Evolutionary conservation across 1,140 invertebrate genomes (phyloP).

Genomic region (Dendrolimus punctatus): DNA sequence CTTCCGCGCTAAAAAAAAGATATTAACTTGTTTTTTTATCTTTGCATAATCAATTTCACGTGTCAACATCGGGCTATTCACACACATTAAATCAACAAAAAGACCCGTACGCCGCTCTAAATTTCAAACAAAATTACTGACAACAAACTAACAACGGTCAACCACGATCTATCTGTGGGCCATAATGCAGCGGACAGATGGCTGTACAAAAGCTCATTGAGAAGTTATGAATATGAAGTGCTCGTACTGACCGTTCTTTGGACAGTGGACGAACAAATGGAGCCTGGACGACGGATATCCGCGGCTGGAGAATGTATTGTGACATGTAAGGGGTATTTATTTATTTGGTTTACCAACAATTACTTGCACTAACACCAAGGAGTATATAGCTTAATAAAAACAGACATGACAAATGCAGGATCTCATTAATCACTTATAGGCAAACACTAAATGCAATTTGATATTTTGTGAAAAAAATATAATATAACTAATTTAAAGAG

Average conservation of each 20-base stretch:
- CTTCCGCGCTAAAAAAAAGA: too few species aligned
- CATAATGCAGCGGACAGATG: constrained; percentile 24
- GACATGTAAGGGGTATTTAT: too few species aligned
- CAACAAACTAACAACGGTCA: constrained; percentile 59
- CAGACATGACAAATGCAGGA: too few species aligned
- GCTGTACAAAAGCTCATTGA: constrained; percentile 34
- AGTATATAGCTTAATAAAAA: too few species aligned
- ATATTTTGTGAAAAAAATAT: too few species aligned
- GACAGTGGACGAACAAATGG: constrained; percentile 37
- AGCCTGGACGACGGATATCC: constrained; percentile 26
- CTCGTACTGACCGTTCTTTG: constrained; percentile 33
- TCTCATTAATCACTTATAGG: too few species aligned
- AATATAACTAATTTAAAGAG: too few species aligned
- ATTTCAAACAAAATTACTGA: constrained; percentile 67
- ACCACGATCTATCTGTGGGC: constrained; percentile 13
- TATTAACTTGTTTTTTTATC: too few species aligned
- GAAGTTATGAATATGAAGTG: constrained; percentile 51
- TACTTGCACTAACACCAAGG: too few species aligned
- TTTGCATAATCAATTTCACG: constrained; percentile 20
- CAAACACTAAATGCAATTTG: too few species aligned
- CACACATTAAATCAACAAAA: constrained; percentile 26
- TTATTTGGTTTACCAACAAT: too few species aligned
- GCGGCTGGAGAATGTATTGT: constrained; percentile 12
- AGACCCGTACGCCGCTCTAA: constrained; percentile 29
- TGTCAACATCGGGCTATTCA: constrained; percentile 26